phyloP scores from a whole-genome alignment of 2,888 invertebrate genomes.

The Piscicola geometra region DNA sequence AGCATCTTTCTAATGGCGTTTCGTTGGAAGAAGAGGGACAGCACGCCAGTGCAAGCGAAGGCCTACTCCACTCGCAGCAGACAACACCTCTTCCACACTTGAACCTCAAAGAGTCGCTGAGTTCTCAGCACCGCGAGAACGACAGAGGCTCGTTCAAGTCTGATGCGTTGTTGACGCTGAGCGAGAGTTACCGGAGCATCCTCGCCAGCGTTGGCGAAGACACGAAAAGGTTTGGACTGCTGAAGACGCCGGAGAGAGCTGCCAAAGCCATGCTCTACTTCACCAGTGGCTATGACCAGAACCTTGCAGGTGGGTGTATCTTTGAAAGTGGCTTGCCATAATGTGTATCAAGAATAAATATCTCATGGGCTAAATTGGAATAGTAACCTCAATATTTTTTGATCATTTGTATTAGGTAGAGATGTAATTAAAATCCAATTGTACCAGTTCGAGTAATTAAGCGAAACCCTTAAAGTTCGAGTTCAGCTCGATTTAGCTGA shows the following conservation, averaged over 20 bases:
- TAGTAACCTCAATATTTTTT: background rate
- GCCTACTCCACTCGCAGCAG: background rate
- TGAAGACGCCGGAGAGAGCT: conserved; percentile 94
- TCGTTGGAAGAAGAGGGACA: too few relatives aligned
- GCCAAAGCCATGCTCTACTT: conserved; percentile 98
- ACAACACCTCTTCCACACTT: conserved; percentile 7
- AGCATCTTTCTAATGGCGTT: too few relatives aligned
- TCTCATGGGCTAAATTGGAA: background rate
- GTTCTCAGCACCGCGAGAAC: conserved; percentile 42
- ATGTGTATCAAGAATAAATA: background rate
- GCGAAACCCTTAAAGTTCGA: too few relatives aligned
- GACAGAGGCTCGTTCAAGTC: conserved; percentile 40
- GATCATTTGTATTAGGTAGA: background rate
- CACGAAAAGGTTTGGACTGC: conserved; percentile 80
- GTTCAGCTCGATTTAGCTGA: too few relatives aligned
- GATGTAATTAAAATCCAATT: background rate
- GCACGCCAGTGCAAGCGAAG: too few relatives aligned
- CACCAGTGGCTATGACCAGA: conserved; percentile 72
- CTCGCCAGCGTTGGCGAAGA: conserved; percentile 84
- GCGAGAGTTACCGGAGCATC: conserved; percentile 68
- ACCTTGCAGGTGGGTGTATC: conserved; percentile 40
- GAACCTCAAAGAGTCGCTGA: conserved; percentile 41
- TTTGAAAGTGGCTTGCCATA: background rate
- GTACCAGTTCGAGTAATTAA: background rate
- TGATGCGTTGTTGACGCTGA: conserved; percentile 45